Base-by-base conservation (phyloP, 2,797 vertebrate genomes). In the Catostomus latipinnis region DNA sequence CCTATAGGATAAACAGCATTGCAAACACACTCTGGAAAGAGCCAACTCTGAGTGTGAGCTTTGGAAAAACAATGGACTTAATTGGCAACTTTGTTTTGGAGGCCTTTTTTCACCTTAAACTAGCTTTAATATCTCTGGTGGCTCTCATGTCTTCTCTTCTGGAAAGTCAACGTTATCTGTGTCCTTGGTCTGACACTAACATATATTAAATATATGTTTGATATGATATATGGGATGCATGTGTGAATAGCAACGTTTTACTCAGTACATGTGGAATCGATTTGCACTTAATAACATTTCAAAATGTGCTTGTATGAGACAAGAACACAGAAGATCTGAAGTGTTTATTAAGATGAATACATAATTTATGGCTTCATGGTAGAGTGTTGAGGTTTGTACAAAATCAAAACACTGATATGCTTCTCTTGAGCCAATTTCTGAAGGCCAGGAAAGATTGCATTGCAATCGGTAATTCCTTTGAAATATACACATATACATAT, bases 1-100 rank as follows among this genome's bases (percentile, higher is more conserved):
- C 89, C 0, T 58, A 76, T 34, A 34, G 71, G 62, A 82, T 79
- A 82, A 72, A 81, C 12, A 86, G 74, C 49, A 83, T 68, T 62
- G 45, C 14, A 69, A 34, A 50, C 62, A 61, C 82, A 71, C 10
- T 50, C 16, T 34, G 34, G 34, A 34, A 34, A 4, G 34, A 34
- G 34, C 34, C 2, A 34, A 34, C 34, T 34, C 34, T 34, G 34
- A 34, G 34, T 34, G 34, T 45, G 34, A 43, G 49, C 72, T 74
- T 63, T 54, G 53, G 9, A 74, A 11, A 18, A 63, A 13, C 1
- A 34, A 4, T 34, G 34, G 34, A 3, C 34, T 34, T 34, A 34
- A 34, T 34, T 2, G 22, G 46, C 8, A 53, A 53, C 45, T 49
- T 63, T 57, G 49, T 68, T 10, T 62, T 54, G 22, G 34, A 53